These are phyloP conservation scores for Tyto alba DNA, from an alignment of 2,113 vertebrate genomes.

Conservation along the genomic window DNA sequence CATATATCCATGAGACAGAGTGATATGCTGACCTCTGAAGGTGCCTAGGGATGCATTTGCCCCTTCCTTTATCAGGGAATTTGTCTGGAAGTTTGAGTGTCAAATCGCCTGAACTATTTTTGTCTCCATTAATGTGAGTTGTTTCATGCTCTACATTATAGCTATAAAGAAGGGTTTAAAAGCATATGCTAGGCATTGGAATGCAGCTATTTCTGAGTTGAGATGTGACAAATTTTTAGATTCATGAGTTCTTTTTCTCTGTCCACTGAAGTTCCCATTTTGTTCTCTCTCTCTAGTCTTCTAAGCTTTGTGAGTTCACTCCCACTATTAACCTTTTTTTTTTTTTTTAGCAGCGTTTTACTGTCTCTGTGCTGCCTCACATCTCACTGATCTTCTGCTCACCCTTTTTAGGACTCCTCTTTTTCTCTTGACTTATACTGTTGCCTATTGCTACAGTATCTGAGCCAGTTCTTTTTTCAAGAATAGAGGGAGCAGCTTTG, in stretches of 20 bases:
- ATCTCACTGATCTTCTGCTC: neutral
- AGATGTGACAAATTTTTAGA: neutral
- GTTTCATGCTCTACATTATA: neutral
- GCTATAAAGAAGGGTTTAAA: neutral
- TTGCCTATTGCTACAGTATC: neutral
- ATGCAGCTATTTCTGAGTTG: neutral
- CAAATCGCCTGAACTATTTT: neutral
- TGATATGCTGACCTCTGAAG: neutral
- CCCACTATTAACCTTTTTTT: conserved; percentile 1
- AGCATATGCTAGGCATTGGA: neutral
- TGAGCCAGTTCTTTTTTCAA: neutral
- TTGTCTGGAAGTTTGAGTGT: neutral
- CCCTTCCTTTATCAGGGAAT: neutral
- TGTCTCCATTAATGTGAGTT: neutral
- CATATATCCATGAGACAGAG: neutral
- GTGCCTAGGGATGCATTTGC: neutral
- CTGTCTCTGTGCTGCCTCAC: neutral
- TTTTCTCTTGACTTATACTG: neutral
- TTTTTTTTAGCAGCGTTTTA: neutral
- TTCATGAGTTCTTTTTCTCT: neutral
- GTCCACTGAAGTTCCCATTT: neutral
- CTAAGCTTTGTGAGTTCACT: neutral
- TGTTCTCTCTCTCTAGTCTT: neutral
- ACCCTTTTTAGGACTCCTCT: neutral
- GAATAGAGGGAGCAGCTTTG: neutral